Evolutionary conservation across 2,113 vertebrate species (phyloP).

Genomic region (Percopsis transmontana): DNA sequence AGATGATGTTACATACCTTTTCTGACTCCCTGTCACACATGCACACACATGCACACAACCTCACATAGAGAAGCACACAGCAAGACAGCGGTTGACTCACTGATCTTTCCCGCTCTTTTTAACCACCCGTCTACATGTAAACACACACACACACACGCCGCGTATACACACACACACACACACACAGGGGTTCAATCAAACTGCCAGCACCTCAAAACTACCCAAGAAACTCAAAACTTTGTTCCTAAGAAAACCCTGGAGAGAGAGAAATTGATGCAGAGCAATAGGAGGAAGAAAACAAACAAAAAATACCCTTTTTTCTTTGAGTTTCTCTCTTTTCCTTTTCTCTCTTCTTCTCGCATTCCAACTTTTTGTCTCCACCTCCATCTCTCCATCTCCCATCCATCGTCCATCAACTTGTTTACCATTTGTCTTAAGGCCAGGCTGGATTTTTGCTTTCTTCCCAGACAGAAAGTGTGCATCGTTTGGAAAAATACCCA

Average conservation of each 20-base stretch:
- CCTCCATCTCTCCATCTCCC: background rate
- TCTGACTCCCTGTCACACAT: slow-evolving; percentile 4
- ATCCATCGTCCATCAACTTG: background rate
- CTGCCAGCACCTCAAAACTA: slow-evolving; percentile 31
- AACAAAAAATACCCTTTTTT: slow-evolving; percentile 7
- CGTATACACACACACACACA: no score
- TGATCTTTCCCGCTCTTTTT: slow-evolving; percentile 60
- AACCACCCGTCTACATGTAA: background rate
- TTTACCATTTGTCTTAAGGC: slow-evolving; percentile 20
- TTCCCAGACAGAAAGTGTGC: slow-evolving; percentile 25
- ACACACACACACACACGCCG: background rate
- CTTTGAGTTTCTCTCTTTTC: background rate
- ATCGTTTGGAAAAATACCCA: slow-evolving; percentile 11
- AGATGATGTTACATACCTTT: slow-evolving; percentile 11
- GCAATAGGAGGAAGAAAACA: slow-evolving; percentile 50
- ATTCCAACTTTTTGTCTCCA: no score
- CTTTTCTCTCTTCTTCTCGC: background rate
- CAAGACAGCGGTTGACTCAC: slow-evolving; percentile 44
- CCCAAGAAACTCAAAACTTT: slow-evolving; percentile 54
- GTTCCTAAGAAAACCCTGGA: slow-evolving; percentile 29
- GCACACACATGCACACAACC: no score
- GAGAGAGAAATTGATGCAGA: slow-evolving; percentile 20
- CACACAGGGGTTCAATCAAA: no score
- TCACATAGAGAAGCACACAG: slow-evolving; percentile 11
- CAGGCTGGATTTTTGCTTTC: background rate